Base-by-base conservation (phyloP, 92 coral and sea anemone genomes). In the Phenganax marumi region DNA sequence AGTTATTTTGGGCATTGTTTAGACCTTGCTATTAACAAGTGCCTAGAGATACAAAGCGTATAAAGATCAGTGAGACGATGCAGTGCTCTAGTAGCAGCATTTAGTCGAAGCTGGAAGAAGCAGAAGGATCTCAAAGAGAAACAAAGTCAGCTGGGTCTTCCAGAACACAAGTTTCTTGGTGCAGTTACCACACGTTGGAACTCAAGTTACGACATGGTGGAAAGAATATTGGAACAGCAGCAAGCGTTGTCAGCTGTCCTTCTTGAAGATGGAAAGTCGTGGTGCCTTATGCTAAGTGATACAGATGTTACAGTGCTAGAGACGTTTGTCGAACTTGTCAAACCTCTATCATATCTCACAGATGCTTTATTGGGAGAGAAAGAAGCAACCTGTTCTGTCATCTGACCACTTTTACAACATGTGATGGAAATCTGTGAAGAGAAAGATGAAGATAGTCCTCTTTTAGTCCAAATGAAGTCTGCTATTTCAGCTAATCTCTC, bases 71-170 rank as follows among this genome's bases (percentile, higher is more conserved):
- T 68, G 73, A 68, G 48, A 68, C 73, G 50, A 68, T 68, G 73
- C 39, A 68, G 39, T n/a, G 48, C 73, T 68, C 73, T 68, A 68
- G 73, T 68, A 43, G 73, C 73, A 68, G 6, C 73, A 11, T 68
- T 68, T 14, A 22, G 49, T 25, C 49, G 73, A 68, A 68, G 50
- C 48, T 68, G 73, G 73, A 68, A 68, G 19, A 68, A 68, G 73
- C 12, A 58, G 65, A 58, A 23, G 65, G n/a, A 58, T 23, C 65
- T 58, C 13, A 43, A 68, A 25, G 49, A 22, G 73, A 68, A 68
- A 43, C 73, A 68, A 68, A 68, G 73, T 68, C 48, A 68, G 73
- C 7, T 68, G 73, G 48, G 48, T 68, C 73, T 68, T 43, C 73
- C 47, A 22, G 73, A 68, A 68, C 73, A 68, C 48, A 7, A 68